phyloP scores from a whole-genome alignment of 1,140 invertebrate species.

The Polypedilum vanderplanki region DNA sequence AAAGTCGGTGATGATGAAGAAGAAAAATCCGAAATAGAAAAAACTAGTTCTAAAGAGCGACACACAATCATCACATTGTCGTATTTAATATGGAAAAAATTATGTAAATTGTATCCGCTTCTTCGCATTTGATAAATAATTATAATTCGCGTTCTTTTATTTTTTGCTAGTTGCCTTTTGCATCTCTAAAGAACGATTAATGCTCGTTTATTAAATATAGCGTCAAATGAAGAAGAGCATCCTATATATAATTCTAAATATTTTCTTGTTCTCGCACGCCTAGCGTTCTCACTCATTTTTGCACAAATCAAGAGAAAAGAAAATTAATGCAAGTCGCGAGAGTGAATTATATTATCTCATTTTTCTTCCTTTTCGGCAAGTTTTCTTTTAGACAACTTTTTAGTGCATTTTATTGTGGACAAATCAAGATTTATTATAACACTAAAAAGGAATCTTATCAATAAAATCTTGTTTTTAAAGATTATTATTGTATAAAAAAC shows the following conservation, averaged over 20 bases:
- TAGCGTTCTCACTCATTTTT: too few relatives aligned
- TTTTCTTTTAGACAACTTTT: too few relatives aligned
- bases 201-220: constrained; percentile 14
- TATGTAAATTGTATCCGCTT: constrained; percentile 27
- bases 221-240: background rate
- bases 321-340: too few relatives aligned
- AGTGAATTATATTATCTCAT: too few relatives aligned
- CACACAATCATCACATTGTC: constrained; percentile 28
- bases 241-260: background rate
- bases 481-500: too few relatives aligned
- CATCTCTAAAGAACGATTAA: background rate
- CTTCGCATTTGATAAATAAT: constrained; percentile 29
- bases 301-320: too few relatives aligned
- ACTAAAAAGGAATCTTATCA: too few relatives aligned
- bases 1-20: background rate
- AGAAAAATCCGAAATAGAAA: constrained; percentile 1
- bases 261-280: background rate
- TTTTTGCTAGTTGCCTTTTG: constrained; percentile 1
- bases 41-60: constrained; percentile 28
- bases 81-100: constrained; percentile 28
- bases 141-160: constrained; percentile 26
- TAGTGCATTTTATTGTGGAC: too few relatives aligned
- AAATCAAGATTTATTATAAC: too few relatives aligned
- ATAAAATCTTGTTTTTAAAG: too few relatives aligned
- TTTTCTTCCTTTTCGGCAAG: too few relatives aligned